Conservation (phyloP, 2,797 vertebrate genomes). For the Premnoplex brunnescens region DNA sequence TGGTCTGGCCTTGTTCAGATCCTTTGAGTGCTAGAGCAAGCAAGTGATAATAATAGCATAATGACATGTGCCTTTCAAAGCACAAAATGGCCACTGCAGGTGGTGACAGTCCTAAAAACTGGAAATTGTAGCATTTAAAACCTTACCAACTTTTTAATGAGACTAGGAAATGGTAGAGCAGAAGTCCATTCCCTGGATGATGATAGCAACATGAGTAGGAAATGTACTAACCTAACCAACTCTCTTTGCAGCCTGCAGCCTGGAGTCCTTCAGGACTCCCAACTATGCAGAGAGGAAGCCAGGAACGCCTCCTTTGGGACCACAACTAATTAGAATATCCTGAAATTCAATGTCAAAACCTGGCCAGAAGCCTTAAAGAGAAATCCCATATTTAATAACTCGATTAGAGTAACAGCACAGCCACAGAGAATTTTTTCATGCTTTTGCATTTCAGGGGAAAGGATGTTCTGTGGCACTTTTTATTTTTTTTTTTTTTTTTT, state of each 20-base stretch:
- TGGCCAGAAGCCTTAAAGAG: conserved; percentile 55
- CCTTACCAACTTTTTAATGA: conserved; percentile 33
- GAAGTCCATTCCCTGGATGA: conserved; percentile 20
- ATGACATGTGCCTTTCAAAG: conserved; percentile 8
- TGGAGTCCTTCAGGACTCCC: conserved; percentile 6
- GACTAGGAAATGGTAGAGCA: conserved; percentile 18
- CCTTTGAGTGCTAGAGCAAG: neutral
- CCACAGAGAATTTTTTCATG: neutral
- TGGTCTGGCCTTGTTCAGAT: neutral
- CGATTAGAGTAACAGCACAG: neutral
- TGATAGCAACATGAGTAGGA: neutral
- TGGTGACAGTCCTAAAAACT: conserved; percentile 18
- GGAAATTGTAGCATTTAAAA: conserved; percentile 13
- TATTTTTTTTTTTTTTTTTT: neutral
- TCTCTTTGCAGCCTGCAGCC: conserved; percentile 35
- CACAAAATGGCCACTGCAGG: neutral
- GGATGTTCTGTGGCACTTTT: neutral
- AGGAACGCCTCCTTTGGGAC: conserved; percentile 44
- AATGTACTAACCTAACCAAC: conserved; percentile 6
- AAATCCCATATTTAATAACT: conserved; percentile 1
- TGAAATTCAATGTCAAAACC: conserved; percentile 63
- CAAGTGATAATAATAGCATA: neutral
- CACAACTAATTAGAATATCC: conserved; percentile 38
- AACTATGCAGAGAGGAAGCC: neutral
- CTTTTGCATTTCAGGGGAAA: neutral